Percentiles rank a stretch among this genome's conserved stretches.
Conservation (phyloP, 2,888 invertebrate species). For the Machimus atricapillus region DNA sequence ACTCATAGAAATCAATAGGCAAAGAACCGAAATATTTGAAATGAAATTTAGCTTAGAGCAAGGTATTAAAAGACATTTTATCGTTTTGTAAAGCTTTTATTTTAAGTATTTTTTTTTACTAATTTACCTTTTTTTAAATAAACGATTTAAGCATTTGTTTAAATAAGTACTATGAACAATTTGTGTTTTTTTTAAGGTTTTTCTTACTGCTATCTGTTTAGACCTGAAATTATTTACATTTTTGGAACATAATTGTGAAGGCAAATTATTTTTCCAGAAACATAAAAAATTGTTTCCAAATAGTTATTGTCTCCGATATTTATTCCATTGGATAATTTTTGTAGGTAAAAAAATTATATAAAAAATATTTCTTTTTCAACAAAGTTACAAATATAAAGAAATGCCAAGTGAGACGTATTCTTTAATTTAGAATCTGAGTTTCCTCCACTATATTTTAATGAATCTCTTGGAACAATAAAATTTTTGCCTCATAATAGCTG, state of each 20-base stretch:
- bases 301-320: not conserved
- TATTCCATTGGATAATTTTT: not conserved
- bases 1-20: too few relatives aligned
- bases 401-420: not conserved
- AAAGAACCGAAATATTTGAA: too few relatives aligned
- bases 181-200: not conserved
- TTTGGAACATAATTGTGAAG: not conserved
- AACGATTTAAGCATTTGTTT: conserved; percentile 6
- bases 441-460: not conserved
- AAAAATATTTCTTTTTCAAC: not conserved
- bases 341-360: not conserved
- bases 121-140: not conserved
- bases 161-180: conserved; percentile 26
- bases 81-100: conserved; percentile 15
- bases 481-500: not conserved
- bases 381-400: not conserved
- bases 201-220: not conserved
- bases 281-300: not conserved
- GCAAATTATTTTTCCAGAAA: not conserved
- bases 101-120: not conserved
- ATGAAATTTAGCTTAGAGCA: too few relatives aligned
- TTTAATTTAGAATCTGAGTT: not conserved
- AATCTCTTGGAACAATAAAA: not conserved
- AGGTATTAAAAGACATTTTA: not conserved
- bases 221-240: not conserved